Percentiles rank a stretch among this genome's conserved stretches.
Evolutionary conservation across 2,888 invertebrate species (phyloP).

Genomic region (Pollenia griseotomentosa): DNA sequence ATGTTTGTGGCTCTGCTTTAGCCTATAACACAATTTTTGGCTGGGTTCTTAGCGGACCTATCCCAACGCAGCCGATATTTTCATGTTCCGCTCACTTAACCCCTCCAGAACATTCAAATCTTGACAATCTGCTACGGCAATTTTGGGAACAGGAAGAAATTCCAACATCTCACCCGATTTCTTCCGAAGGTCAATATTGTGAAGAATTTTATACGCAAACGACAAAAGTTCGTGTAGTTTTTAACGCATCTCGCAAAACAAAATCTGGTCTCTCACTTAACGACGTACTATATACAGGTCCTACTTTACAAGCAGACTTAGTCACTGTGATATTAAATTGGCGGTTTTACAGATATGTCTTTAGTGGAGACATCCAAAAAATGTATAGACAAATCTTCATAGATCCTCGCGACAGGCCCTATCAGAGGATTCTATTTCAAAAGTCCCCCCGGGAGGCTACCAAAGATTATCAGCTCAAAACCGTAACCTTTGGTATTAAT

Average conservation of each 20-base stretch:
- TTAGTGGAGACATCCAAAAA: neutral
- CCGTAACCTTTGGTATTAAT: neutral
- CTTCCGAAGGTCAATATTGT: neutral
- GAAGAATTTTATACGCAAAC: too few species aligned
- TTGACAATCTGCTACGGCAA: too few species aligned
- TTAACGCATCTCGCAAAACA: too few species aligned
- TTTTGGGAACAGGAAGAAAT: neutral
- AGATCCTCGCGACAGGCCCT: too few species aligned
- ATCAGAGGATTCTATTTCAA: constrained; percentile 11
- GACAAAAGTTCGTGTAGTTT: too few species aligned
- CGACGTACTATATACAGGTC: constrained; percentile 9
- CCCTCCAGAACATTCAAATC: too few species aligned
- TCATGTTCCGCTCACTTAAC: neutral
- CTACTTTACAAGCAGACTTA: constrained; percentile 18
- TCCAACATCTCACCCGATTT: neutral
- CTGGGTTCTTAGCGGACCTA: constrained; percentile 14
- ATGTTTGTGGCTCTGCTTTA: neutral
- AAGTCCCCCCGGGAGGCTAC: neutral
- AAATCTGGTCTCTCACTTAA: neutral
- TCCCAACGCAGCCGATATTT: neutral
- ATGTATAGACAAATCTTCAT: too few species aligned
- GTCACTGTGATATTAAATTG: constrained; percentile 12
- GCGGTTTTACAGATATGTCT: constrained; percentile 37
- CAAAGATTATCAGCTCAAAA: neutral
- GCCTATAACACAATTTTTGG: constrained; percentile 1